Conservation (phyloP, 2,888 invertebrate species). For the Pediacus dermestoides region DNA sequence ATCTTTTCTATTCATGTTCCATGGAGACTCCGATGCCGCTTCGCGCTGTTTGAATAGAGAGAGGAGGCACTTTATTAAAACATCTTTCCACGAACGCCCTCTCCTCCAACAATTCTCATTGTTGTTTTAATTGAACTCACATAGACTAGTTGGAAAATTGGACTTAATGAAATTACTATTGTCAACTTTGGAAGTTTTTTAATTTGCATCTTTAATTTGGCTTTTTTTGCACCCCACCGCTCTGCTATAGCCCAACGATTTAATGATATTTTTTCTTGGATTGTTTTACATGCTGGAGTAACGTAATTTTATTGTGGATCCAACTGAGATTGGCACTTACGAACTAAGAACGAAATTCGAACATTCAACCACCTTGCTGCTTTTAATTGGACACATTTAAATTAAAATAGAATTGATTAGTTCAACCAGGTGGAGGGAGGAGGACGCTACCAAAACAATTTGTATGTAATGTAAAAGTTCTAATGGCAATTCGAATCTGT, state of each 20-base stretch:
- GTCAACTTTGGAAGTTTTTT: constrained; percentile 29
- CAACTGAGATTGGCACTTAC: constrained; percentile 1
- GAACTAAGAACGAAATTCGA: too few relatives aligned
- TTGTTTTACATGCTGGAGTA: constrained; percentile 3
- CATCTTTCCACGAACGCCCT: constrained; percentile 37
- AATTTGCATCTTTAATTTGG: constrained; percentile 28
- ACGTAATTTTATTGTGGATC: background rate
- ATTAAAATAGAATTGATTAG: too few relatives aligned
- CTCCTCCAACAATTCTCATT: constrained; percentile 36
- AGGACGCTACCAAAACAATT: too few relatives aligned
- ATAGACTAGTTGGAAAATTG: constrained; percentile 36
- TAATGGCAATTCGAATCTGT: too few relatives aligned
- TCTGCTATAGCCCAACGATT: constrained; percentile 3
- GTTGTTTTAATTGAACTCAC: constrained; percentile 43
- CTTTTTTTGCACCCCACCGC: constrained; percentile 7
- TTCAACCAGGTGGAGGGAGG: too few relatives aligned
- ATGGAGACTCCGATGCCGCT: constrained; percentile 17
- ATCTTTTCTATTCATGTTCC: constrained; percentile 27
- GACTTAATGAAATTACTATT: constrained; percentile 40
- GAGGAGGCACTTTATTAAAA: constrained; percentile 42
- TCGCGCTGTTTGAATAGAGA: constrained; percentile 20
- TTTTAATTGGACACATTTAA: too few relatives aligned
- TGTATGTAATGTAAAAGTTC: too few relatives aligned
- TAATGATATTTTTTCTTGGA: constrained; percentile 3
- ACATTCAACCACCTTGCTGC: too few relatives aligned